These are phyloP conservation scores for Venustoraphidia nigricollis DNA, from an alignment of 2,888 invertebrate species.

Conservation along the genomic window DNA sequence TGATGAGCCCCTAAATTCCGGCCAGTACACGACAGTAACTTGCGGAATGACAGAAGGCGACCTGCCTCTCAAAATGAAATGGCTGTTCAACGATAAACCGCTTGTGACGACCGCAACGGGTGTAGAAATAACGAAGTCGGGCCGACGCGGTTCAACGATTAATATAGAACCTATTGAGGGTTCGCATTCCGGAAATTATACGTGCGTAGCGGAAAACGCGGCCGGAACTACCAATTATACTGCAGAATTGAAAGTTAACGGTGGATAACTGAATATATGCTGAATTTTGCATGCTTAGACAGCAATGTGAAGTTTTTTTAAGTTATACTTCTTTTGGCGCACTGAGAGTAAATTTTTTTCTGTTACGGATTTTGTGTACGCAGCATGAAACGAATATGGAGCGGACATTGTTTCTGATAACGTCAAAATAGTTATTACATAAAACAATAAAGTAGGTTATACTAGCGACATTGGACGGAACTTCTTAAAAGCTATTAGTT, in stretches of 20 bases:
- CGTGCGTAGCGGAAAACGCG: conserved; percentile 54
- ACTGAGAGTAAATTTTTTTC: too few relatives aligned
- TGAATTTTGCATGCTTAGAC: neutral
- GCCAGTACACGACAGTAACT: conserved; percentile 45
- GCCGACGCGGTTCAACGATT: conserved; percentile 35
- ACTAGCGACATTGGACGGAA: too few relatives aligned
- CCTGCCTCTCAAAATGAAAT: conserved; percentile 41
- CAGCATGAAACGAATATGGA: too few relatives aligned
- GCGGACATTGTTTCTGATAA: too few relatives aligned
- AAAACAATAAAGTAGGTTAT: too few relatives aligned
- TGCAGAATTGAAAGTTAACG: conserved; percentile 56
- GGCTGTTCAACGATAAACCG: conserved; percentile 38
- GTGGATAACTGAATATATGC: conserved; percentile 23
- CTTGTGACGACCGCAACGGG: conserved; percentile 18
- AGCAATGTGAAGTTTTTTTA: neutral
- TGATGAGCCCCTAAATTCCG: conserved; percentile 40
- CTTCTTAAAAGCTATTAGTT: too few relatives aligned
- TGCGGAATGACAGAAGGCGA: conserved; percentile 52
- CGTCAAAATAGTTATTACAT: too few relatives aligned
- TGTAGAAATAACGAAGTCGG: conserved; percentile 19
- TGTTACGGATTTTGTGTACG: too few relatives aligned
- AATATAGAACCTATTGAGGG: conserved; percentile 49
- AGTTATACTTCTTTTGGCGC: too few relatives aligned
- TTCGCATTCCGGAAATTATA: conserved; percentile 58
- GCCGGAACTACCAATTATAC: conserved; percentile 54